These are phyloP conservation scores for Syngnathus floridae DNA, from an alignment of 2,113 vertebrate species.

Conservation along the genomic window DNA sequence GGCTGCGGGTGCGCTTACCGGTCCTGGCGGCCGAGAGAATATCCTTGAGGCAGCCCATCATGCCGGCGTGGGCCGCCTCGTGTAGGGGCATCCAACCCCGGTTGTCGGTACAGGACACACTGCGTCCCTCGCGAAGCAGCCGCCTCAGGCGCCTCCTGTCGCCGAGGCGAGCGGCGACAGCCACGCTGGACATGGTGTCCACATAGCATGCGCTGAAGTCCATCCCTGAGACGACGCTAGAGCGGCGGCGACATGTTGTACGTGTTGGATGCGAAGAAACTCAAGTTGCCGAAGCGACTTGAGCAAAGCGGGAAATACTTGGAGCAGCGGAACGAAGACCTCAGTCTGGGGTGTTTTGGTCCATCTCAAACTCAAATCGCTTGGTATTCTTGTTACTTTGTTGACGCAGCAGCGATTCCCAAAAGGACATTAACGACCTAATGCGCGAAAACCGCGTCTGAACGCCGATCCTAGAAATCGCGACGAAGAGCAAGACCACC, in stretches of 20 bases:
- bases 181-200: constrained; percentile 78
- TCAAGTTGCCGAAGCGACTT: neutral
- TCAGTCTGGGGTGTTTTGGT: neutral
- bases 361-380: neutral
- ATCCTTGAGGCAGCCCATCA: constrained; percentile 71
- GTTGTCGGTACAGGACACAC: constrained; percentile 81
- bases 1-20: neutral
- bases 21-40: constrained; percentile 61
- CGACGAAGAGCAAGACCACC: neutral
- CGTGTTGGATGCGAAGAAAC: neutral
- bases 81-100: constrained; percentile 90
- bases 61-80: constrained; percentile 82
- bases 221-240: constrained; percentile 57
- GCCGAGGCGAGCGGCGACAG: constrained; percentile 78
- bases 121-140: constrained; percentile 74
- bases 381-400: neutral
- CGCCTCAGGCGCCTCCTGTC: constrained; percentile 64
- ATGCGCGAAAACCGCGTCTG: neutral
- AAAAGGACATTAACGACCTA: neutral
- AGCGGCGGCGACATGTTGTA: neutral
- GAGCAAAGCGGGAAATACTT: neutral
- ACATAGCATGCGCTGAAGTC: constrained; percentile 86
- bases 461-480: neutral
- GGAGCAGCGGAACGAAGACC: neutral
- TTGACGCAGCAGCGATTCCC: neutral